Evolutionary conservation across 2,888 invertebrate species (phyloP), one percentile per base, ranked within the genome.

Genomic region (Deladenus siricidicola): DNA sequence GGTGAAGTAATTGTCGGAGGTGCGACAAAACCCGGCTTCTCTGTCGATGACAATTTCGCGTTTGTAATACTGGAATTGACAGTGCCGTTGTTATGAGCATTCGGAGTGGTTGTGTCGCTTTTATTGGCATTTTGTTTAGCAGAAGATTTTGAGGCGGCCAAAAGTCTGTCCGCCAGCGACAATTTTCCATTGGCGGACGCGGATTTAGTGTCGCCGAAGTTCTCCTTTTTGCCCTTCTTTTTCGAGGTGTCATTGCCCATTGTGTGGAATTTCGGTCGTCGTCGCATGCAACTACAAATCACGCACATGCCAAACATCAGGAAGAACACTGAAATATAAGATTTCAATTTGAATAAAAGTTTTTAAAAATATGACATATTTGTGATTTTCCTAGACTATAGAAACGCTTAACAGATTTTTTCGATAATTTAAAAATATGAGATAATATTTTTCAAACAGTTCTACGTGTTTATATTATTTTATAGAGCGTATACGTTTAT

Each of bases 291-390:
- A 17, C 70, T 71, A 61, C 73, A 74, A 29, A 73, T 73, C n/a
- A 74, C 74, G 59, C 73, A 73, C 34, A 74, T 56, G 10, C 74
- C 73, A 59, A 74, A 74, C 10, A 73, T 58, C 4, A 74, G 67
- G 60, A 74, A 74, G 61, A 74, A 74, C 1, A 69, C 73, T 74
- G 66, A 39, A 67, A 59, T 48, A 8, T 23, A n/a, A 6, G n/a
- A 17, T 4, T n/a, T 56, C n/a, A n/a, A n/a, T n/a, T 56, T 2
- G 28, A 19, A 6, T 55, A 19, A 24, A 6, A 8, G 30, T 6
- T 28, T 10, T 50, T 34, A 34, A 50, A 48, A 14, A 43, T 29
- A n/a, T n/a, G n/a, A n/a, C n/a, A n/a, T n/a, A n/a, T n/a, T n/a
- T n/a, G n/a, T n/a, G n/a, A n/a, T n/a, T n/a, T n/a, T n/a, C n/a